Evolutionary conservation across 2,888 invertebrate species (phyloP), one percentile per base, ranked within the genome.

Genomic region (Xylocampa areola): DNA sequence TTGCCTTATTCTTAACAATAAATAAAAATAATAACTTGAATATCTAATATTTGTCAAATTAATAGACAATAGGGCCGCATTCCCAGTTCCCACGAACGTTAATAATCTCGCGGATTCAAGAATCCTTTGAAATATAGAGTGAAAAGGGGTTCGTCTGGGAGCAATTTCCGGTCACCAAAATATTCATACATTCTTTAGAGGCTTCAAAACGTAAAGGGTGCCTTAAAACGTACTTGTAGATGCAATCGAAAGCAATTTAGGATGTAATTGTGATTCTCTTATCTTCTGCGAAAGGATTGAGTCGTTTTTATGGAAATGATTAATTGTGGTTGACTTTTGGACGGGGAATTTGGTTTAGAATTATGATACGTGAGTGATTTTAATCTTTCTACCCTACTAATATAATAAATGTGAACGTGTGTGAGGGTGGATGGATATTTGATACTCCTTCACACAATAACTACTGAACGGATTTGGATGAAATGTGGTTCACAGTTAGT

Each of bases 151-250:
- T 64, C 17, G 30, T 48, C 47, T 44, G 48, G 33, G 30, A 45
- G 66, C 54, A 65, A 68, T 68, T 52, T 65, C 68, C 68, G 66
- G 70, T 68, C 66, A 68, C 59, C 54, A 59, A 68, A 68, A 59
- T 68, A 68, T 70, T 68, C 48, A 68, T 68, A 54, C 68, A 68
- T 65, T 66, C 54, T 43, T 51, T 7, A 35, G 16, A 25, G 14
- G 29, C 17, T 33, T 8, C 10, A 5, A 21, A 13, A 1, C 39
- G 16, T 2, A 21, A 45, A 45, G 60, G 65, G 49, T 27, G 40
- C 45, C 37, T 53, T 33, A 47, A 52, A 45, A 49, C 29, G 33
- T 68, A 47, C 63, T 49, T 65, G 30, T 16, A 45, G 53, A 62
- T 62, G 68, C 68, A 65, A 53, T 66, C 11, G 54, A 62, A 62